Percentiles rank a stretch among this genome's conserved stretches.
These are phyloP conservation scores for Drosophila tripunctata DNA, from an alignment of 2,888 invertebrate genomes.

Conservation along the genomic window DNA sequence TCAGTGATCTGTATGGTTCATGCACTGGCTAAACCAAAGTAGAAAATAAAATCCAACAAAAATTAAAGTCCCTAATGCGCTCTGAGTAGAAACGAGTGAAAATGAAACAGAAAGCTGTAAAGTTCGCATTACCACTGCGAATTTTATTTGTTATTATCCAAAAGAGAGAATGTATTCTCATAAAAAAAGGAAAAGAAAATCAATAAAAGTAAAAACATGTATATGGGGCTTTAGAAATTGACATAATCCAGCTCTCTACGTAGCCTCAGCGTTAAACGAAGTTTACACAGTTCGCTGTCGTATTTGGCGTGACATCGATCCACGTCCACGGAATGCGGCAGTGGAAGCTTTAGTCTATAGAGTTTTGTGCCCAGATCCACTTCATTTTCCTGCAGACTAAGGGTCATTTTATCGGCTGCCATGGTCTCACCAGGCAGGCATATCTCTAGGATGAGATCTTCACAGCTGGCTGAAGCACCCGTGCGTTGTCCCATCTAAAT, in stretches of 20 bases:
- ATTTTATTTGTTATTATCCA: background rate
- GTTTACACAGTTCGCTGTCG: constrained; percentile 87
- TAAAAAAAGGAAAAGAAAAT: background rate
- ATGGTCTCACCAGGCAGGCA: constrained; percentile 90
- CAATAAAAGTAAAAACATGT: background rate
- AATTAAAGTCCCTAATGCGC: too few species aligned
- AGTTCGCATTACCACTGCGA: background rate
- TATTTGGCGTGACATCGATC: constrained; percentile 92
- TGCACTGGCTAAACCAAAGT: too few species aligned
- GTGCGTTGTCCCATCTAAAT: constrained; percentile 92
- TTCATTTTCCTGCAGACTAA: constrained; percentile 87
- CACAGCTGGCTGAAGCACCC: constrained; percentile 92
- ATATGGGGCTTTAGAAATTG: constrained; percentile 92
- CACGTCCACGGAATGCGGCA: constrained; percentile 93
- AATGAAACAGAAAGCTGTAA: background rate
- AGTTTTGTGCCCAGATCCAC: constrained; percentile 88
- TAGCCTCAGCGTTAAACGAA: constrained; percentile 90
- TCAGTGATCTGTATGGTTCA: too few species aligned
- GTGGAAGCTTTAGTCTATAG: constrained; percentile 89
- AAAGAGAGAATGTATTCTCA: background rate
- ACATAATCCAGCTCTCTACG: constrained; percentile 93
- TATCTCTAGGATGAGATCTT: constrained; percentile 92
- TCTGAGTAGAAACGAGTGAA: background rate
- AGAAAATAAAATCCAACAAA: background rate
- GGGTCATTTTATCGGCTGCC: constrained; percentile 88